A percentile compares a stretch with the other conserved stretches of the same genome.
phyloP scores from a whole-genome alignment of 1,140 invertebrate genomes.

The Micrasema minimum region DNA sequence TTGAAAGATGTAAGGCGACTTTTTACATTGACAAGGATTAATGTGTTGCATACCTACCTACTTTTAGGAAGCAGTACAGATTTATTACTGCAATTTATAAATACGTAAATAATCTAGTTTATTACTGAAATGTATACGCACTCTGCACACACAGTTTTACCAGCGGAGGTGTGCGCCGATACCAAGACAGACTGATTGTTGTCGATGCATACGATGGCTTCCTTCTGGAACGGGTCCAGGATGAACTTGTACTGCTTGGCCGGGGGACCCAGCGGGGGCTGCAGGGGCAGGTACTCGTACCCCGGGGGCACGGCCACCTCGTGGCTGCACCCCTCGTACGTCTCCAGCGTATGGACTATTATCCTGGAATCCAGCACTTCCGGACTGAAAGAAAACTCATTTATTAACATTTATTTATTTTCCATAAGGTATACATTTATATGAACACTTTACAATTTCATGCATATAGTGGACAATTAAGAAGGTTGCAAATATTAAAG shows the following conservation, averaged over 20 bases:
- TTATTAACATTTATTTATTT: no score
- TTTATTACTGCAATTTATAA: no score
- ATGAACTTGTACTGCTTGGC: constrained; percentile 95
- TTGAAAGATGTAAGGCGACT: no score
- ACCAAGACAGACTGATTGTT: constrained; percentile 98
- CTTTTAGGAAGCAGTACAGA: no score
- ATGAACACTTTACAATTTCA: no score
- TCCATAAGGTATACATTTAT: no score
- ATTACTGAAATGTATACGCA: constrained; percentile 72
- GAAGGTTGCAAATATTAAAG: no score
- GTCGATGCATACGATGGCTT: constrained; percentile 97
- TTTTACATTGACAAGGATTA: no score
- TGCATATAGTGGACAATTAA: no score
- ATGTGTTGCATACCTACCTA: no score
- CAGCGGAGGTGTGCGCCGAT: constrained; percentile 99
- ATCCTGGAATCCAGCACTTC: constrained; percentile 69
- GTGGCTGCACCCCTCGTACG: constrained; percentile 90
- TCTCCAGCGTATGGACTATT: constrained; percentile 87
- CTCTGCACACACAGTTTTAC: constrained; percentile 99
- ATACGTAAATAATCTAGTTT: no score
- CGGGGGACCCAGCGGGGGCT: constrained; percentile 72
- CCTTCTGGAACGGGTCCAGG: constrained; percentile 98
- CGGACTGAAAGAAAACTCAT: constrained; percentile 35
- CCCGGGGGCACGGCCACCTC: constrained; percentile 89
- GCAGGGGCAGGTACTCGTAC: constrained; percentile 82